Base-by-base conservation (phyloP, 2,888 invertebrate species). In the Sinotaia quadrata region DNA sequence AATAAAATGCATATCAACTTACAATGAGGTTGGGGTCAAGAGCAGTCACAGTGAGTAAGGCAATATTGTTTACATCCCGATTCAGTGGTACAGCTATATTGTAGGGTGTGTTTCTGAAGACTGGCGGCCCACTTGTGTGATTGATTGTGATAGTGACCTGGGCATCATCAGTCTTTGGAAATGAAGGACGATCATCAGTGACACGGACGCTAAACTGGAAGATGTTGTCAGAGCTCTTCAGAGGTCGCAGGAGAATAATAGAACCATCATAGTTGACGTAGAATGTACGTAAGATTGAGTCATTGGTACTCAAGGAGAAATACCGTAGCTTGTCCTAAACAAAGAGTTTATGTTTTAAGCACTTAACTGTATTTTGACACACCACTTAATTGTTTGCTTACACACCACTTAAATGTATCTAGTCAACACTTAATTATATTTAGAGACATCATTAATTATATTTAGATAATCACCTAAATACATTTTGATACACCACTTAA, bases 61-160 rank as follows among this genome's bases (percentile, higher is more conserved):
- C 5, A n/a, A 54, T 44, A 12, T 21, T 58, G 36, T 62, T 73
- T 10, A 74, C 66, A 12, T 71, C 62, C 37, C 54, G 57, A 47
- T 61, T 74, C 54, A 81, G 78, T 3, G 59, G 52, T 3, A 80
- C 75, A 2, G 8, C 67, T 0, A 47, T 37, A 0, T n/a, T 27
- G 66, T 78, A 81, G 0, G 57, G 66, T 4, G 49, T 36, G n/a
- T 31, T 29, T 12, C 49, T 12, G 62, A 80, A 80, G 4, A 3
- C n/a, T 12, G 81, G 82, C 18, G 68, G 31, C 21, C 36, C 52
- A 15, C 33, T 44, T 7, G 60, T 63, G 60, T 80, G 78, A 21
- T 75, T 69, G 8, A 85, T 77, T 1, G 34, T 77, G 29, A 87
- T 66, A 1, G 75, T 77, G 5, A 85, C 78, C 5, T 74, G 52